These are phyloP conservation scores for Lichenostomus cassidix DNA, from an alignment of 2,113 vertebrate species.

Conservation along the genomic window DNA sequence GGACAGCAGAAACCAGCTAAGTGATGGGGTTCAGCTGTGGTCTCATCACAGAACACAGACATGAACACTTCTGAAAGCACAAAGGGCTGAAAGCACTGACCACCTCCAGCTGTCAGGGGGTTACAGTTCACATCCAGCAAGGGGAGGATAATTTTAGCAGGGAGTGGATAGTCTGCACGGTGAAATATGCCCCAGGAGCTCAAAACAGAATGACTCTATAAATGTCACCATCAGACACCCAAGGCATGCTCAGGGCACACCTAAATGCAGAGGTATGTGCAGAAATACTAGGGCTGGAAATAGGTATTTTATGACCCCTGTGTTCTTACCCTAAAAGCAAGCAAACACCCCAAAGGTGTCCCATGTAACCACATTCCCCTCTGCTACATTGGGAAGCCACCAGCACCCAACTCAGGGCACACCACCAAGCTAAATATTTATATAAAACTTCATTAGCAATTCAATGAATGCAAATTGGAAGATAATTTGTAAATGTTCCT, in stretches of 20 bases:
- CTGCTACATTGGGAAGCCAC: not conserved
- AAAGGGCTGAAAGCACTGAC: not conserved
- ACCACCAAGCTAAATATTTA: not conserved
- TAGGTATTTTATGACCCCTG: too few relatives aligned
- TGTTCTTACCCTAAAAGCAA: not conserved
- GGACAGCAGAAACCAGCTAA: not conserved
- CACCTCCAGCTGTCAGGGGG: not conserved
- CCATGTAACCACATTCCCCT: too few relatives aligned
- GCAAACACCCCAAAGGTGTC: not conserved
- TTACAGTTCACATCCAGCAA: not conserved
- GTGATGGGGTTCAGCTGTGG: not conserved
- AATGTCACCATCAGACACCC: not conserved
- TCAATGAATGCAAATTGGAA: not conserved
- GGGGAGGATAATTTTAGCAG: too few relatives aligned
- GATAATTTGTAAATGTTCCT: not conserved
- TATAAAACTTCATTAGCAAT: not conserved
- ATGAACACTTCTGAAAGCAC: not conserved
- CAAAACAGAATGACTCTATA: not conserved
- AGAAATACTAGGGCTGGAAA: not conserved
- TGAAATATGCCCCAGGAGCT: not conserved
- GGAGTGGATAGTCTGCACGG: not conserved
- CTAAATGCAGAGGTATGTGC: not conserved
- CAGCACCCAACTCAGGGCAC: not conserved
- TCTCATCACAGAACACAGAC: not conserved
- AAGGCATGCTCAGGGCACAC: not conserved